A percentile compares a stretch with the other conserved stretches of the same genome.
phyloP scores from a whole-genome alignment of 2,888 invertebrate genomes.

The Meiosimyza platycephala region DNA sequence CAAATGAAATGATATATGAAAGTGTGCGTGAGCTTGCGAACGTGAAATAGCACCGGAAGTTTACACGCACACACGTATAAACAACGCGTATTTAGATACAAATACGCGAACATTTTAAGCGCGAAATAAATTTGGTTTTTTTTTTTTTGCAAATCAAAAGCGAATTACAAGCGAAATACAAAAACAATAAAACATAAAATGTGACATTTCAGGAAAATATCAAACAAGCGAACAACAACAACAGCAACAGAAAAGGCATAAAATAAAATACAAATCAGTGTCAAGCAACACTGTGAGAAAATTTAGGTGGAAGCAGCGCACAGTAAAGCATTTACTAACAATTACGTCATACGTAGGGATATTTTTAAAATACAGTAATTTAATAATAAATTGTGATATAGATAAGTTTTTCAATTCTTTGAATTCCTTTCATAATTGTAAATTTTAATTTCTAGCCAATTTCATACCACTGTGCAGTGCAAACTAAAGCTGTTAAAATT shows the following conservation, averaged over 20 bases:
- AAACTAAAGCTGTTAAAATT: no score
- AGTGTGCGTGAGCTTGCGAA: not conserved
- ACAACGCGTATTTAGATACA: no score
- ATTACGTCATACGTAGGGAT: no score
- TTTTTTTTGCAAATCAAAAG: conserved; percentile 55
- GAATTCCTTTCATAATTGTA: no score
- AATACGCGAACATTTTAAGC: no score
- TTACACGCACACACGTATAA: conserved; percentile 44
- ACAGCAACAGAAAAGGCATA: conserved; percentile 35
- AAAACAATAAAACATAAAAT: conserved; percentile 35
- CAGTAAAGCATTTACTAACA: no score
- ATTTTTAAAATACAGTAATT: no score
- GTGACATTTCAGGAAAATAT: conserved; percentile 56
- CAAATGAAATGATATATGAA: conserved; percentile 59
- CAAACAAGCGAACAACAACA: conserved; percentile 47
- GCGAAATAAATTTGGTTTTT: no score
- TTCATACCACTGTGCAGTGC: no score
- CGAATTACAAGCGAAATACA: conserved; percentile 51
- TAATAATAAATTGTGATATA: no score
- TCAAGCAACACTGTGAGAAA: conserved; percentile 19
- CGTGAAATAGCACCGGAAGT: conserved; percentile 44
- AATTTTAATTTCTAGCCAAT: no score
- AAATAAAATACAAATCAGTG: conserved; percentile 52
- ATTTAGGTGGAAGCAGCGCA: not conserved
- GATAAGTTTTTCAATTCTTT: no score